Evolutionary conservation across 2,113 vertebrate genomes (phyloP).

Genomic region (Oryzias javanicus): DNA sequence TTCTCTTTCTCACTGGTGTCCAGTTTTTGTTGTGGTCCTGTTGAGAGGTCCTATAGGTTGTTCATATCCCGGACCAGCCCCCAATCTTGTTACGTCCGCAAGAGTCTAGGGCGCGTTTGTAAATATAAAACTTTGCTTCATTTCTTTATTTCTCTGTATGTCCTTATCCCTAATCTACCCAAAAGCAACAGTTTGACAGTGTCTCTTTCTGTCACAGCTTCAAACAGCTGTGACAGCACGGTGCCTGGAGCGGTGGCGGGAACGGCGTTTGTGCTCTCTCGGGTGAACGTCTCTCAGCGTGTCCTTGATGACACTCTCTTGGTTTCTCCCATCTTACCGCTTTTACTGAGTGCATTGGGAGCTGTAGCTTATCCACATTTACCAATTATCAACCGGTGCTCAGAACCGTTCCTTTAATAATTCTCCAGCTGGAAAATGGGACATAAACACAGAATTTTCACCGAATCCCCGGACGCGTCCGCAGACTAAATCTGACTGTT

Average conservation of each 20-base stretch:
- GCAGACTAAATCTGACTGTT: constrained; percentile 31
- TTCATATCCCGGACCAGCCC: too few species aligned
- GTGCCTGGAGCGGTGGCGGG: constrained; percentile 61
- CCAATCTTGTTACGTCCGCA: too few species aligned
- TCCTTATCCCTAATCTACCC: constrained; percentile 43
- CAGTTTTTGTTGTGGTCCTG: too few species aligned
- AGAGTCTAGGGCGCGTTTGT: too few species aligned
- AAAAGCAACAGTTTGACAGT: constrained; percentile 56
- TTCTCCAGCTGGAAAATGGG: constrained; percentile 10
- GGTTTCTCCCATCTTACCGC: constrained; percentile 57
- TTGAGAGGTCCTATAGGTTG: too few species aligned
- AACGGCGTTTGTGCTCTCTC: constrained; percentile 59
- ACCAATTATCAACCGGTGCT: constrained; percentile 44
- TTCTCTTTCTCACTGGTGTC: not conserved
- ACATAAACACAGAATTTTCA: constrained; percentile 20
- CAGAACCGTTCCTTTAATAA: constrained; percentile 20
- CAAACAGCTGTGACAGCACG: constrained; percentile 66
- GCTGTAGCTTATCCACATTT: constrained; percentile 50
- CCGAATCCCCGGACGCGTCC: constrained; percentile 10
- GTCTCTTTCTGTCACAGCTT: constrained; percentile 59
- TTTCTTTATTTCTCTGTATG: constrained; percentile 30
- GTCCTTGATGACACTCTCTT: constrained; percentile 70
- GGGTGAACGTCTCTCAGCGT: constrained; percentile 69
- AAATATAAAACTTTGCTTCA: not conserved
- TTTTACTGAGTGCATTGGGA: constrained; percentile 62